Evolutionary conservation across 2,113 vertebrate genomes (phyloP).

Genomic region (Hipposideros armiger): DNA sequence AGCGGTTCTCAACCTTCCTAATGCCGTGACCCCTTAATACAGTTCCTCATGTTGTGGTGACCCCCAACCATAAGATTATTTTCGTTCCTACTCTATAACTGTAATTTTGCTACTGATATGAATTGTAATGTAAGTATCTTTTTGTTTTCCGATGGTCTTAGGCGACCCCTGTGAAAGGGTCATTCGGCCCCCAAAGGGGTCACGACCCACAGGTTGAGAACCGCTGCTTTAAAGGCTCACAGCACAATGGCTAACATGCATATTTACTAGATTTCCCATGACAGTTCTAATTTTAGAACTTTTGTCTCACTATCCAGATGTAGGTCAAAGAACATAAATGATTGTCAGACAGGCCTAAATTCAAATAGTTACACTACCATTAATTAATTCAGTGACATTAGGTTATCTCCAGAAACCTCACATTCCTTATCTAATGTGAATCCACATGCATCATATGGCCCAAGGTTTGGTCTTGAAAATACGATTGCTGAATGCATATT

Average conservation of each 20-base stretch:
- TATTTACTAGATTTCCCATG: not conserved
- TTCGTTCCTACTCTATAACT: too few relatives aligned
- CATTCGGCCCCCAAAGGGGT: too few relatives aligned
- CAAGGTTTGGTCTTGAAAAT: not conserved
- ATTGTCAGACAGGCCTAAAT: not conserved
- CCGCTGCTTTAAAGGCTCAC: not conserved
- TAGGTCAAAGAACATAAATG: not conserved
- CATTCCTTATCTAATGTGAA: not conserved
- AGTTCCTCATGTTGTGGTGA: too few relatives aligned
- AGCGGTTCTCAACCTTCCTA: too few relatives aligned
- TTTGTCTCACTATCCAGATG: not conserved
- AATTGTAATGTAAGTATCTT: too few relatives aligned
- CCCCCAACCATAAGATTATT: too few relatives aligned
- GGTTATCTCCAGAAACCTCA: not conserved
- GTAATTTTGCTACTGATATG: too few relatives aligned
- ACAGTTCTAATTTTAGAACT: constrained; percentile 5
- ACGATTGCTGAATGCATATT: not conserved
- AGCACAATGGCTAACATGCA: not conserved
- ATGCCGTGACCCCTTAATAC: too few relatives aligned
- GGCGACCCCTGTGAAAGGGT: too few relatives aligned
- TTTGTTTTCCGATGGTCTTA: too few relatives aligned
- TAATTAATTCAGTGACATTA: not conserved
- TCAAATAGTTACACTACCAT: not conserved
- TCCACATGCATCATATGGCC: not conserved
- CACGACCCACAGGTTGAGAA: too few relatives aligned